Evolutionary conservation across 2,888 invertebrate genomes (phyloP), one percentile per base, ranked within the genome.

Genomic region (Stenchaetothrips biformis): DNA sequence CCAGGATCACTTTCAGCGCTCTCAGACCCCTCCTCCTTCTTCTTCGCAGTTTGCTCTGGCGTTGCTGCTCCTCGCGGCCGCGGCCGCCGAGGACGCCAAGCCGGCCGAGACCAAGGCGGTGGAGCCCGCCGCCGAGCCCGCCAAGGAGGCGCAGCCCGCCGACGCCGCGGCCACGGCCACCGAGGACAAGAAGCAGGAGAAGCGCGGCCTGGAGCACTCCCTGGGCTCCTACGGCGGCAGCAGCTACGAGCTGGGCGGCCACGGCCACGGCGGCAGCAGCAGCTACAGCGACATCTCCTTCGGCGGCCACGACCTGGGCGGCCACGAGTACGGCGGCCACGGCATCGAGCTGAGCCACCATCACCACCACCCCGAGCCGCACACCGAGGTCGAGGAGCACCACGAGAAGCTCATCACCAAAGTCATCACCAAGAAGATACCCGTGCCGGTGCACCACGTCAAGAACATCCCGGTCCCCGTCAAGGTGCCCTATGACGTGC

Each of bases 351-450:
- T 83, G 6, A 83, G 83, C 48, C 82, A 82, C 62, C 83, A 83
- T 78, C 82, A 83, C 80, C 83, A 83, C 79, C 82, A 83, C 80
- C 84, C 84, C 48, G 82, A 84, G 25, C 83, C 85, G 79, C 84
- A 86, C 80, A 85, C 86, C 21, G 88, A 89, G 77, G 88, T 87
- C 37, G 84, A 84, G 37, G 82, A 81, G 77, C 81, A 82, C 67
- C 88, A 87, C 82, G 88, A 90, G 81, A 91, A 92, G 82, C 92
- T 93, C 84, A 93, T 94, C 84, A 92, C 93, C 85, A 90, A 94
- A 82, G 67, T 74, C 67, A 25, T 74, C 67, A 74, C 67, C 25
- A 74, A 74, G 67, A 74, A 81, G 79, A 48, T 74, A 25, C 67
- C 67, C 67, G 7, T 11, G 9, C 67, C 67, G 25, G 67, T 74